Evolutionary conservation across 1,140 invertebrate species (phyloP).

Genomic region (Caenorhabditis latens): DNA sequence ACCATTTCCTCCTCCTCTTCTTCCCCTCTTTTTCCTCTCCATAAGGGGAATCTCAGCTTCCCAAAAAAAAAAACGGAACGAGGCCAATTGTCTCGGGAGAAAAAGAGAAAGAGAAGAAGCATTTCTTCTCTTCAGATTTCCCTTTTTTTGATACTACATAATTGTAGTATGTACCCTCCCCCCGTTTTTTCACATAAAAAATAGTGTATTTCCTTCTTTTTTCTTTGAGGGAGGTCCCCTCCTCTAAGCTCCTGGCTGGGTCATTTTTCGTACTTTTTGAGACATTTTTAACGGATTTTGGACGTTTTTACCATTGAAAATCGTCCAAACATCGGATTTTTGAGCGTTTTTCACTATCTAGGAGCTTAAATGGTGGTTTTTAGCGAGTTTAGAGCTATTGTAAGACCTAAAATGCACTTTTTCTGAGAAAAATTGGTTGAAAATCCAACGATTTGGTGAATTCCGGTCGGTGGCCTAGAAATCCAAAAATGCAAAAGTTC

Average conservation of each 20-base stretch:
- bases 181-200: slow-evolving; percentile 30
- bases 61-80: neutral
- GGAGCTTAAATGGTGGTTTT: too few relatives aligned
- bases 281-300: neutral
- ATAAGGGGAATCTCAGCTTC: neutral
- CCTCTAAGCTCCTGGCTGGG: neutral
- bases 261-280: neutral
- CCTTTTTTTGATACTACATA: neutral
- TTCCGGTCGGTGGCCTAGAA: too few relatives aligned
- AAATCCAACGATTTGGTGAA: too few relatives aligned
- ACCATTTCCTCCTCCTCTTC: slow-evolving; percentile 12
- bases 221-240: neutral
- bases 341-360: too few relatives aligned
- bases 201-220: slow-evolving; percentile 27
- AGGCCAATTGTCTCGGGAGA: slow-evolving; percentile 24
- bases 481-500: too few relatives aligned
- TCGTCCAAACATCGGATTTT: too few relatives aligned
- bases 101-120: neutral
- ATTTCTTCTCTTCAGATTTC: neutral
- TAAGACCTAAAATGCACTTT: too few relatives aligned
- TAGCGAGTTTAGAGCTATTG: too few relatives aligned
- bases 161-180: slow-evolving; percentile 9
- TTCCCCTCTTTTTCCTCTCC: neutral
- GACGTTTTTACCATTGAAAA: too few relatives aligned
- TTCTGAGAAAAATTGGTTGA: too few relatives aligned